Base-by-base conservation (phyloP, 2,888 invertebrate genomes). In the Vandiemenella viatica region DNA sequence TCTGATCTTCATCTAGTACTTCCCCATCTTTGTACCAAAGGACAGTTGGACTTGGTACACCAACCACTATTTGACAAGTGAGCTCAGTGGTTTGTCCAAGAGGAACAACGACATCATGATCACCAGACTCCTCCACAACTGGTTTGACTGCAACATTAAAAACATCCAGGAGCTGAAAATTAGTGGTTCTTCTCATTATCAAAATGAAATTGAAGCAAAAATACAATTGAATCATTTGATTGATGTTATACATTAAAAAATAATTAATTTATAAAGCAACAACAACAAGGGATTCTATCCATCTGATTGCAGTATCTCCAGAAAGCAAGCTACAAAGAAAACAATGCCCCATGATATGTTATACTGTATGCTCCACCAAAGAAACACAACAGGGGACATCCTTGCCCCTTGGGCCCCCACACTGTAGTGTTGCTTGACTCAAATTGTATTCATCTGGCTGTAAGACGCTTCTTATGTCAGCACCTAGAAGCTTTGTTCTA, bases 1-100 rank as follows among this genome's bases (percentile, higher is more conserved):
- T 46, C 21, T 50, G 47, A 3, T 42, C 32, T 13, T 45, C 16
- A 15, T 48, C 48, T 17, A 55, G 37, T 19, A 48, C 38, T 22
- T 48, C 47, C 4, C 54, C 55, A 45, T 55, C 53, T 18, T 51
- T 57, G 55, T 61, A 47, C 66, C 65, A 53, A 64, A 63, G 56
- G 59, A 61, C 66, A 65, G 66, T 18, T 57, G 54, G 50, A 15
- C 46, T 48, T 13, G 54, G 53, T 26, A 51, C 48, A n/a, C 52
- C 50, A 19, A 54, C 43, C 5, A 54, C 8, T 19, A 57, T 48
- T n/a, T 50, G 51, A 46, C 56, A 58, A 2, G 56, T 53, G 44
- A 59, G 55, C 16, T 53, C 56, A 16, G 55, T 50, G 1, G 55
- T 57, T 7, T 45, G 47, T 15, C 37, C 56, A 10, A 18, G 43